Evolutionary conservation across 1,140 invertebrate genomes (phyloP), one percentile per base, ranked within the genome.

Genomic region (Sinonovacula constricta): DNA sequence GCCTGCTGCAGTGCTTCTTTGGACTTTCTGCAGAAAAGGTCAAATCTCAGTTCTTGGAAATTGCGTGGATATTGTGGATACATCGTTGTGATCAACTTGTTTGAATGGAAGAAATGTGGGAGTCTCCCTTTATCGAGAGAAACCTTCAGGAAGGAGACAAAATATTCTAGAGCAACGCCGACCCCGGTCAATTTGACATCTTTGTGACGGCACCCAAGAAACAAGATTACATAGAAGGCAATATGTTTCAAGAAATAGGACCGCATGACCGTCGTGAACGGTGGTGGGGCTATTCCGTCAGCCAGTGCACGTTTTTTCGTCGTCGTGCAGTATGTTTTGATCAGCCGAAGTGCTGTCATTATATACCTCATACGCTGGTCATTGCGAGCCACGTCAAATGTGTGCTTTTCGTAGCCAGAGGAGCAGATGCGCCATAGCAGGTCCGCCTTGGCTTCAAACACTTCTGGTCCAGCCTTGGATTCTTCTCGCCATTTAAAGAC

Each of bases 221-320:
- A 45, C 7, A 45, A 18, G 39, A 45, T 45, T 18, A 45, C 39
- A 45, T 74, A 74, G 39, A 74, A 74, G 4, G 70, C 70, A 22
- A 74, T 33, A 22, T 74, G 70, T 30, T 62, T 74, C 24, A 62
- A 24, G 34, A 62, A 39, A 28, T 74, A 74, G 22, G 70, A 74
- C 28, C 45, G 33, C 30, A 74, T 15, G 4, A 74, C 70, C 18
- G 70, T 74, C 5, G 45, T 39, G 31, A 74, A 28, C 28, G 57
- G 70, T 34, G 70, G 70, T n/a, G 70, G 59, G 0, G 57, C 14
- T 36, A 33, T 3, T 15, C 39, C 12, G 14, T 18, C 0, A 18
- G 24, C 31, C 24, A 30, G 39, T 2, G 69, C 69, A 5, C 49
- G 62, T n/a, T n/a, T n/a, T n/a, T n/a, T n/a, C n/a, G n/a, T n/a